Evolutionary conservation across 30 jellyfish, hydroid and myxozoan species (phyloP).

Genomic region (Aurelia coerulea): DNA sequence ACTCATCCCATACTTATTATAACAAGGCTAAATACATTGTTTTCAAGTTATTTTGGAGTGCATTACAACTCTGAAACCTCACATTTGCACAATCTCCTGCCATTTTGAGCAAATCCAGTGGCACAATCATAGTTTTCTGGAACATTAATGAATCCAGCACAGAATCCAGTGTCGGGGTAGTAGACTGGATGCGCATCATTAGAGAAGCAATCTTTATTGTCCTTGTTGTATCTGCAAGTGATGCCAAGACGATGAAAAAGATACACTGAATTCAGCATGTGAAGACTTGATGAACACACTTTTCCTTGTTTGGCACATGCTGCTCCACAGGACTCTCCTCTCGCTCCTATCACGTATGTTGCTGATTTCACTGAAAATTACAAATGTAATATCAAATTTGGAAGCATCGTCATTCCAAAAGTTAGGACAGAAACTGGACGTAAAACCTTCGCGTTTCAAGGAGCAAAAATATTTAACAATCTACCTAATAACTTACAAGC

Average conservation of each 20-base stretch:
- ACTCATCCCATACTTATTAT: too few species aligned
- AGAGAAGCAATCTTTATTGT: constrained; percentile 9
- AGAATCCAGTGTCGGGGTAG: constrained; percentile 7
- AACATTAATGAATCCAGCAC: constrained; percentile 40
- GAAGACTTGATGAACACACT: constrained; percentile 24
- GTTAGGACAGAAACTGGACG: too few species aligned
- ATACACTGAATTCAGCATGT: constrained; percentile 19
- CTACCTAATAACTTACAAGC: too few species aligned
- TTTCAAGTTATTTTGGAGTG: too few species aligned
- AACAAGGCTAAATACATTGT: too few species aligned
- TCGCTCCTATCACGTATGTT: constrained; percentile 6
- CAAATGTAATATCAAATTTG: too few species aligned
- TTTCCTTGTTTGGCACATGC: constrained; percentile 17
- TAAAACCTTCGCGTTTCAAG: too few species aligned
- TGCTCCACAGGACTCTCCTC: constrained; percentile 36
- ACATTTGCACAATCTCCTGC: constrained; percentile 36
- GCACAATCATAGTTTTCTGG: constrained; percentile 37
- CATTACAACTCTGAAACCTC: constrained; percentile 4
- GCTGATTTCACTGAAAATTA: not conserved
- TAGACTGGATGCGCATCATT: constrained; percentile 7
- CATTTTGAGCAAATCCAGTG: constrained; percentile 16
- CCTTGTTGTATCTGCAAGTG: constrained; percentile 12
- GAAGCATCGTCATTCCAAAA: too few species aligned
- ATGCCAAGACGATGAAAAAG: constrained; percentile 43
- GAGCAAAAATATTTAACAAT: too few species aligned